A percentile compares a stretch with the other conserved stretches of the same genome.
Evolutionary conservation across 1,140 invertebrate species (phyloP).

Genomic region (Aphidius ervi): DNA sequence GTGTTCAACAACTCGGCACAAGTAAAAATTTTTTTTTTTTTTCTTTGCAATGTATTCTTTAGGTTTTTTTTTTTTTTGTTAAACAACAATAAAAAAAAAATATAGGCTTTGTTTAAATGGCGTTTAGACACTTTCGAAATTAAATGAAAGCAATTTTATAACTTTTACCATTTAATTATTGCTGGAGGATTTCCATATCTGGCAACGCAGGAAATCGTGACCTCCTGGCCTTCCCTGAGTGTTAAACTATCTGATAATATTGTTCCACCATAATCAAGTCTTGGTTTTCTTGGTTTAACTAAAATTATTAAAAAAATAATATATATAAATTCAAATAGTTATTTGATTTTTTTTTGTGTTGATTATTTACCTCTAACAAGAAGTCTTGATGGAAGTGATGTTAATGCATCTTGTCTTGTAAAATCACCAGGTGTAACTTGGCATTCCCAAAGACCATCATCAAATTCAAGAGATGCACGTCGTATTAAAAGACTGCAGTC

Average conservation of each 20-base stretch:
- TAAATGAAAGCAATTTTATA: slow-evolving; percentile 16
- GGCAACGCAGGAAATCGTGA: slow-evolving; percentile 77
- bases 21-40: too few species aligned
- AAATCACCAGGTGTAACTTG: slow-evolving; percentile 78
- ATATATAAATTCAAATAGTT: neutral
- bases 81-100: too few species aligned
- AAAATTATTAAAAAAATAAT: slow-evolving; percentile 39
- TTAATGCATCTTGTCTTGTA: slow-evolving; percentile 66
- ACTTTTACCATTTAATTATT: slow-evolving; percentile 71
- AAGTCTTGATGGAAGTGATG: slow-evolving; percentile 73
- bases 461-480: slow-evolving; percentile 75
- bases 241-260: slow-evolving; percentile 62
- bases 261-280: slow-evolving; percentile 71
- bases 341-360: slow-evolving; percentile 2
- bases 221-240: slow-evolving; percentile 67
- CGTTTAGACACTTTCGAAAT: too few species aligned
- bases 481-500: slow-evolving; percentile 83
- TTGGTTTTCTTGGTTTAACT: slow-evolving; percentile 77
- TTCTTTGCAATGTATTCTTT: too few species aligned
- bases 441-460: slow-evolving; percentile 89
- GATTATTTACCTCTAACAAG: slow-evolving; percentile 50
- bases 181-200: slow-evolving; percentile 82
- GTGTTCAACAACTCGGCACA: too few species aligned
- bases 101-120: too few species aligned
- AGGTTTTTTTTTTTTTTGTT: too few species aligned